phyloP scores from a whole-genome alignment of 1,140 invertebrate species.

The Zaprionus capensis region DNA sequence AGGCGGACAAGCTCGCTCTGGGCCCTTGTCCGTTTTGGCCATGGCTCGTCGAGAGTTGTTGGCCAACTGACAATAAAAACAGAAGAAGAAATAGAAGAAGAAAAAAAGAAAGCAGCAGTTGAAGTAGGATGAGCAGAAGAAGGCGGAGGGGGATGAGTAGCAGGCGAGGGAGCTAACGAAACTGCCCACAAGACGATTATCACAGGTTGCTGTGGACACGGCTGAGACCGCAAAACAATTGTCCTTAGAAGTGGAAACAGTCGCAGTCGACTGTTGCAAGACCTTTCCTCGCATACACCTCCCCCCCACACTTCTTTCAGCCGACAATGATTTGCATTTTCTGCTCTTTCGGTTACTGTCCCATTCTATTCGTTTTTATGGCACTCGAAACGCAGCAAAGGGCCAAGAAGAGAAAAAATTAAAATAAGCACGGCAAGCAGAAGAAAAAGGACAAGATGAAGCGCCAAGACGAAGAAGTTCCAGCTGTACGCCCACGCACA shows the following conservation, averaged over 20 bases:
- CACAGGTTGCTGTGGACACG: slow-evolving; percentile 62
- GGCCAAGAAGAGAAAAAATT: slow-evolving; percentile 55
- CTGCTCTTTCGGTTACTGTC: slow-evolving; percentile 54
- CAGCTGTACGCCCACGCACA: slow-evolving; percentile 40
- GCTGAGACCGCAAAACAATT: slow-evolving; percentile 44
- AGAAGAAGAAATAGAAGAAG: slow-evolving; percentile 6
- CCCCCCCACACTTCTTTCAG: neutral
- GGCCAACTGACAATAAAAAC: slow-evolving; percentile 48
- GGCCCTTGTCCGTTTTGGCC: neutral
- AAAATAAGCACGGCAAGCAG: slow-evolving; percentile 57
- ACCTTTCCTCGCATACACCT: neutral
- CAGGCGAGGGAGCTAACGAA: slow-evolving; percentile 8
- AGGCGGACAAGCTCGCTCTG: slow-evolving; percentile 14
- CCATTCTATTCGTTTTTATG: slow-evolving; percentile 65
- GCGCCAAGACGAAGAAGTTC: slow-evolving; percentile 59
- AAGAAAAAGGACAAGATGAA: slow-evolving; percentile 3
- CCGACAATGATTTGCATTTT: slow-evolving; percentile 71
- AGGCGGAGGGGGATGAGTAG: neutral
- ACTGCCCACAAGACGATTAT: slow-evolving; percentile 73
- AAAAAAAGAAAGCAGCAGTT: neutral
- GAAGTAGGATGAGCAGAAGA: slow-evolving; percentile 6
- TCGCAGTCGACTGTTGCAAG: slow-evolving; percentile 11
- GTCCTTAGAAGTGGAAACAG: slow-evolving; percentile 24
- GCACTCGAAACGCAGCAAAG: slow-evolving; percentile 50
- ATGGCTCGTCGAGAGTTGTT: slow-evolving; percentile 37